These are phyloP conservation scores for Acanthosepion lycidas DNA, from an alignment of 2,888 invertebrate species.

Conservation along the genomic window DNA sequence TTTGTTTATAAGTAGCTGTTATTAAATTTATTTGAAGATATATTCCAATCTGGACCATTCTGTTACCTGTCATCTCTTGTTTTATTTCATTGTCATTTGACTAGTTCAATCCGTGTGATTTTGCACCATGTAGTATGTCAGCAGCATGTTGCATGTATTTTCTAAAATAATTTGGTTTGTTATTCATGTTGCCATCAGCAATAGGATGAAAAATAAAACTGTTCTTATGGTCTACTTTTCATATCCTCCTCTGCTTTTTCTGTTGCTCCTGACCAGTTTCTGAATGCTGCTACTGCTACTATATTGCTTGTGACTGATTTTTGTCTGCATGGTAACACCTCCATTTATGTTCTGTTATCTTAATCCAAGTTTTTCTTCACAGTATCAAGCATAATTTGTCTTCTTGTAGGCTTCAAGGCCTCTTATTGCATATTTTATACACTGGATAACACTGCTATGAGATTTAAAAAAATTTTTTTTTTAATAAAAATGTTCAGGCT, in stretches of 20 bases:
- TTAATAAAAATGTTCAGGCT: background rate
- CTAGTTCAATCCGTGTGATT: background rate
- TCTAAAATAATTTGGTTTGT: background rate
- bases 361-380: constrained; percentile 33
- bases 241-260: background rate
- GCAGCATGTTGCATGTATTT: constrained; percentile 33
- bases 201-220: background rate
- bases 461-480: no score
- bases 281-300: constrained; percentile 38
- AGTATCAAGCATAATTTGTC: background rate
- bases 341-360: background rate
- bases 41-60: background rate
- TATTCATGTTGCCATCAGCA: background rate
- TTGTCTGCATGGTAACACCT: constrained; percentile 42
- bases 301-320: constrained; percentile 44
- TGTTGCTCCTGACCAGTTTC: background rate
- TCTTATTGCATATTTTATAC: background rate
- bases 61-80: background rate
- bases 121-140: constrained; percentile 9
- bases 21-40: background rate
- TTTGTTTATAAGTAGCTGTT: background rate
- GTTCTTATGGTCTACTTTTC: background rate
- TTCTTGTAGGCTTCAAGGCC: background rate
- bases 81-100: background rate
- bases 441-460: no score